Base-by-base conservation (phyloP, 2,113 vertebrate genomes). In the Osmerus eperlanus region DNA sequence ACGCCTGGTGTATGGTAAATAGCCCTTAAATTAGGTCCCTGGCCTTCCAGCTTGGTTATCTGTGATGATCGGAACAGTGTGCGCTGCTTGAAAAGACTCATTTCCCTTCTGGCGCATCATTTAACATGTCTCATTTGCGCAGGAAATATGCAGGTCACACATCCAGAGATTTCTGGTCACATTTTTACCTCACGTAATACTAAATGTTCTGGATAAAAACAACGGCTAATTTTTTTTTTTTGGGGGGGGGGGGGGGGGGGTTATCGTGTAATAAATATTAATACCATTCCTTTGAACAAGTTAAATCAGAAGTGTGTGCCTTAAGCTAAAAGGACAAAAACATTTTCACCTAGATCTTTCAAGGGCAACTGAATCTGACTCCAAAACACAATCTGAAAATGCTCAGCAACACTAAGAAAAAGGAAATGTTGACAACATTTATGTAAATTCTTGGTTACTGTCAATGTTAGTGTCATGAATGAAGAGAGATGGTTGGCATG, bases 61-160 rank as follows among this genome's bases (percentile, higher is more conserved):
- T 84, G 85, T 83, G 83, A 89, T 86, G 86, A 90, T 90, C 82
- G 65, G 87, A 87, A 89, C 86, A 87, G 81, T 83, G 85, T 86
- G 83, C 86, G 84, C 83, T 79, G 83, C 83, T 82, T 85, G 83
- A 89, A 84, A 84, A 86, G 83, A 83, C 68, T 81, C 81, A 85
- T 87, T 89, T 88, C 84, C 18, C 81, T 81, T 85, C 78, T 72
- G 81, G 76, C 86, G 82, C 79, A 78, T 87, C 80, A 85, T 88
- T 89, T 86, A 89, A 83, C 85, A 85, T 77, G 85, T 88, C 88
- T 89, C 86, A 90, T 89, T 91, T 89, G 84, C 64, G 76, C 51
- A 73, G 77, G 70, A 86, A 84, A 86, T 89, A 85, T 89, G 84
- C 90, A 85, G 84, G 86, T 90, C 89, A 87, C 85, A 89, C 79